Percentiles rank a stretch among this genome's conserved stretches.
phyloP scores from a whole-genome alignment of 2,797 vertebrate species.

The Rhyacichthys aspro region DNA sequence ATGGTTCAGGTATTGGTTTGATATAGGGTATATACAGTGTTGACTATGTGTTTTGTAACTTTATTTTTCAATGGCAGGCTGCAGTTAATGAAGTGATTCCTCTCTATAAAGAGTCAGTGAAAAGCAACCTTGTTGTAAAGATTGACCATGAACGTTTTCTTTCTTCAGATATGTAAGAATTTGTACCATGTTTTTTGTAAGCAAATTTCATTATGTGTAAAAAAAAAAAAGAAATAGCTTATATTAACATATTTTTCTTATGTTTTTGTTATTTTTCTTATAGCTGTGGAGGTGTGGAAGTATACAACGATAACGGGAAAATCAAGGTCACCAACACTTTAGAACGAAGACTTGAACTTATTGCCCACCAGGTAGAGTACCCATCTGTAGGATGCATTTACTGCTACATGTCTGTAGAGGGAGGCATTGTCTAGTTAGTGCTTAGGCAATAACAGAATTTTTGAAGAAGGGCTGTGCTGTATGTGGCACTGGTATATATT shows the following conservation, averaged over 20 bases:
- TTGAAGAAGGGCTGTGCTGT: too few species aligned
- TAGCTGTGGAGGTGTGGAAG: constrained; percentile 92
- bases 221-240: too few species aligned
- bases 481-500: too few species aligned
- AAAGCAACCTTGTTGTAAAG: constrained; percentile 84
- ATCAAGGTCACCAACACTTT: constrained; percentile 96
- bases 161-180: constrained; percentile 87
- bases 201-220: background rate
- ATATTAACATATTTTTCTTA: background rate
- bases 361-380: constrained; percentile 92
- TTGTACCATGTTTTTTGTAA: too few species aligned
- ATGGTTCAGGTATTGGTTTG: constrained; percentile 86
- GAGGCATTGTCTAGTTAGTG: constrained; percentile 35
- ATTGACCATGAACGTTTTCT: constrained; percentile 89
- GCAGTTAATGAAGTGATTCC: constrained; percentile 88
- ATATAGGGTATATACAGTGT: background rate
- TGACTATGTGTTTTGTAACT: background rate
- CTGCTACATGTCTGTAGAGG: constrained; percentile 37
- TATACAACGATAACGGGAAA: constrained; percentile 90
- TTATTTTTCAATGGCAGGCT: constrained; percentile 70
- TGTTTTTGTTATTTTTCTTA: constrained; percentile 12
- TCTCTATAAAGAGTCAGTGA: constrained; percentile 88
- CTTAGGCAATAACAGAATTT: background rate
- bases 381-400: background rate
- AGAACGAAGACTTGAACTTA: constrained; percentile 92